These are phyloP conservation scores for Tapirus terrestris DNA, from an alignment of 2,113 vertebrate species.

Conservation along the genomic window DNA sequence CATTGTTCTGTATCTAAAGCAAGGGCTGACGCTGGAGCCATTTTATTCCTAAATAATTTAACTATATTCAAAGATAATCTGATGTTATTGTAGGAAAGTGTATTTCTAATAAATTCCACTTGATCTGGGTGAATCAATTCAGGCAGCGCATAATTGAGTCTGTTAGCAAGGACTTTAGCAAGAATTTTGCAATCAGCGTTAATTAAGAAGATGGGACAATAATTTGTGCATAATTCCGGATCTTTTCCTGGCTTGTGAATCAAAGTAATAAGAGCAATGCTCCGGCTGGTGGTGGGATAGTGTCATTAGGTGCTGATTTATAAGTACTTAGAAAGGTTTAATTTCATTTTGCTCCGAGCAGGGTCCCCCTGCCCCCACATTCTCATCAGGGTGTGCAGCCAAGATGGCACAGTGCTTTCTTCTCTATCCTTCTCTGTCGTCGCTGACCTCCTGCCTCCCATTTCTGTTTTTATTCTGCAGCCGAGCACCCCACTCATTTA, in stretches of 20 bases:
- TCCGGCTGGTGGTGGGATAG: slow-evolving; percentile 78
- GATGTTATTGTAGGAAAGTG: slow-evolving; percentile 84
- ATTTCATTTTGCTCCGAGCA: slow-evolving; percentile 82
- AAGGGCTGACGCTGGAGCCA: not conserved
- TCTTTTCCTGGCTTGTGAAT: slow-evolving; percentile 84
- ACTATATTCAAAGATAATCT: slow-evolving; percentile 83
- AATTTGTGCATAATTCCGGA: slow-evolving; percentile 83
- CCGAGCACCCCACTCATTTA: not conserved
- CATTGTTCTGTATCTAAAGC: slow-evolving; percentile 22
- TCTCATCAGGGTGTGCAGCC: not conserved
- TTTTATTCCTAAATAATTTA: slow-evolving; percentile 82
- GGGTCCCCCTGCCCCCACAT: slow-evolving; percentile 74
- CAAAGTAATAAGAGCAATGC: slow-evolving; percentile 80
- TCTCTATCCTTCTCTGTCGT: not conserved
- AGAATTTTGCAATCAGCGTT: slow-evolving; percentile 84
- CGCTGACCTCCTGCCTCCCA: not conserved
- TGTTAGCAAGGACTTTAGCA: slow-evolving; percentile 84
- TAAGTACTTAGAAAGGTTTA: slow-evolving; percentile 84
- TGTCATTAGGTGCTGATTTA: slow-evolving; percentile 83
- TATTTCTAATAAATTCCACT: slow-evolving; percentile 84
- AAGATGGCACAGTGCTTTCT: rapidly evolving
- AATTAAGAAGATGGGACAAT: slow-evolving; percentile 85
- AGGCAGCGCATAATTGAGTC: slow-evolving; percentile 81
- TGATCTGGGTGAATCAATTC: slow-evolving; percentile 84
- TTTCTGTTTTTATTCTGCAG: not conserved